These are phyloP conservation scores for Phylloscopus whistleri DNA, from an alignment of 2,113 vertebrate species.

Conservation along the genomic window DNA sequence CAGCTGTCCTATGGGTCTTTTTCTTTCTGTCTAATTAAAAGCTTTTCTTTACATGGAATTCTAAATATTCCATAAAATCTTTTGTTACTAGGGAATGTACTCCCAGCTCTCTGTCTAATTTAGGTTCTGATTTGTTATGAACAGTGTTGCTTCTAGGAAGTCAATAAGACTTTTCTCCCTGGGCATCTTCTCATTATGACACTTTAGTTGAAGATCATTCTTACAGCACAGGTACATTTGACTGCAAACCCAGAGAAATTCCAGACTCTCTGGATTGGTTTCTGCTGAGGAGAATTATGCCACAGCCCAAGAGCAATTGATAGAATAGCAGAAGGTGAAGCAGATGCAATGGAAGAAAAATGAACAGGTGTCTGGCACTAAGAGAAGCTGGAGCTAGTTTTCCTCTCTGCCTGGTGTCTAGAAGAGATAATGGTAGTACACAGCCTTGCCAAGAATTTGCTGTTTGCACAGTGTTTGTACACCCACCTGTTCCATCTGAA, in stretches of 20 bases:
- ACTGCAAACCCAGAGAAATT: not conserved
- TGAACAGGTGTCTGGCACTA: constrained; percentile 51
- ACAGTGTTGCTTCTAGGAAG: not conserved
- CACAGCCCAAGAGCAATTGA: not conserved
- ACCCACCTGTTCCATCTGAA: constrained; percentile 24
- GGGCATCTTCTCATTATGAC: not conserved
- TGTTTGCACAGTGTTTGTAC: constrained; percentile 24
- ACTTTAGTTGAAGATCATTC: not conserved
- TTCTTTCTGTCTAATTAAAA: not conserved
- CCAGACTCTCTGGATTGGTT: not conserved
- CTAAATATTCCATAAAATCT: not conserved
- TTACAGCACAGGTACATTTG: not conserved
- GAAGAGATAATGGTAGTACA: constrained; percentile 32
- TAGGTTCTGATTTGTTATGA: not conserved
- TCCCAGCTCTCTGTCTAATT: not conserved
- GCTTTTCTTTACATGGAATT: not conserved
- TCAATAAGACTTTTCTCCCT: not conserved
- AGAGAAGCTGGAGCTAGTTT: constrained; percentile 9
- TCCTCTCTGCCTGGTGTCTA: constrained; percentile 35
- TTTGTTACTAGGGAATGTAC: not conserved
- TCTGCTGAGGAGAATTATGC: not conserved
- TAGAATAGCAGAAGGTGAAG: constrained; percentile 47
- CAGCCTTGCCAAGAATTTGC: constrained; percentile 3
- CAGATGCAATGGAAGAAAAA: constrained; percentile 46
- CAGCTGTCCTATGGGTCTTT: not conserved